Conservation (phyloP, 2,888 invertebrate genomes). For the Allacma fusca region DNA sequence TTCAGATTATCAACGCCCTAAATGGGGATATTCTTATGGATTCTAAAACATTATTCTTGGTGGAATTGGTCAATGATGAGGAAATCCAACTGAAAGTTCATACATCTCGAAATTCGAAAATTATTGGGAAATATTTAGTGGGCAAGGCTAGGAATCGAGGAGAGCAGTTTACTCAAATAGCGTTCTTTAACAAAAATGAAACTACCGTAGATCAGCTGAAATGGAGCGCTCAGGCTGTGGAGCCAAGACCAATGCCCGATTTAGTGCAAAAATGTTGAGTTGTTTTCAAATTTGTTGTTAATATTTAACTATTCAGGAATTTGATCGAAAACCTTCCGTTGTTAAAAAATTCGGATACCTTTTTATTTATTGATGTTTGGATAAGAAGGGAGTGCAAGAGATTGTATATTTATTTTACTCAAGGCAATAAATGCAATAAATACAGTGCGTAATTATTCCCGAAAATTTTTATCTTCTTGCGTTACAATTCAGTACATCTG, state of each 20-base stretch:
- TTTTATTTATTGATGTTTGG: too few species aligned
- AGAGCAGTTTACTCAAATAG: conserved; percentile 30
- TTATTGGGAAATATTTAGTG: conserved; percentile 34
- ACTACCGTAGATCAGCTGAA: conserved; percentile 15
- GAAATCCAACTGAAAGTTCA: conserved; percentile 27
- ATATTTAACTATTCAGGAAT: too few species aligned
- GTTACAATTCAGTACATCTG: conserved; percentile 16
- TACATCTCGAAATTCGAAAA: neutral
- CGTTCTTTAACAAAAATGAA: neutral
- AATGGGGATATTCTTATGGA: conserved; percentile 19
- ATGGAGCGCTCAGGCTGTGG: conserved; percentile 5
- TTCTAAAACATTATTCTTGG: neutral
- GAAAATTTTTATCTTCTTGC: too few species aligned
- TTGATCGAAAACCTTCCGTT: too few species aligned
- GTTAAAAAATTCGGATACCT: too few species aligned
- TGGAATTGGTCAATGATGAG: conserved; percentile 32
- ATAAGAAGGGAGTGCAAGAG: too few species aligned
- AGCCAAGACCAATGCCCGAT: neutral
- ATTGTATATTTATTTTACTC: too few species aligned
- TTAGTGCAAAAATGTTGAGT: neutral
- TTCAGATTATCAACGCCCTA: conserved; percentile 26
- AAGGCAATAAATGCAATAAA: too few species aligned
- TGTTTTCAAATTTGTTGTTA: too few species aligned
- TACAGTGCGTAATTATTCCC: too few species aligned
- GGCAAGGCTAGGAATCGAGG: conserved; percentile 25